phyloP scores from a whole-genome alignment of 2,113 vertebrate species.

The Oceanites oceanicus region DNA sequence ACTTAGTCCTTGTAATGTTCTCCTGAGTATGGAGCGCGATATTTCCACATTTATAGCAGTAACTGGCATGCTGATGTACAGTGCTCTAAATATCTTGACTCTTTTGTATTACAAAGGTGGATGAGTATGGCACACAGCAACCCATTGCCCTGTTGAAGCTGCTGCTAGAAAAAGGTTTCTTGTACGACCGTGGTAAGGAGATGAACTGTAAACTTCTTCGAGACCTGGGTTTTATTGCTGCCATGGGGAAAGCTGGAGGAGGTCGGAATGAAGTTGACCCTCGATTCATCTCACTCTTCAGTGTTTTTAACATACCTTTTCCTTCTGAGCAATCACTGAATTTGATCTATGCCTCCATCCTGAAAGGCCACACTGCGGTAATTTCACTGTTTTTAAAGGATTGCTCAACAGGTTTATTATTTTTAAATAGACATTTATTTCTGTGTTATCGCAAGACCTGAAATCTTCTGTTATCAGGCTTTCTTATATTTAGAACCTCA shows the following conservation, averaged over 20 bases:
- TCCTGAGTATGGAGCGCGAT: background rate
- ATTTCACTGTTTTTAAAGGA: slow-evolving; percentile 3
- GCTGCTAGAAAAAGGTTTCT: slow-evolving; percentile 86
- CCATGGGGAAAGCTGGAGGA: slow-evolving; percentile 95
- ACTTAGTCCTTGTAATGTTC: background rate
- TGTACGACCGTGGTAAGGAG: slow-evolving; percentile 92
- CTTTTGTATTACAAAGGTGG: slow-evolving; percentile 76
- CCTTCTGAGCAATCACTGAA: slow-evolving; percentile 85
- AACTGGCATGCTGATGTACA: background rate
- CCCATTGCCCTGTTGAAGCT: slow-evolving; percentile 93
- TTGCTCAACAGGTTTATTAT: background rate
- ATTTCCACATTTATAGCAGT: background rate
- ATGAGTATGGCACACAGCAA: slow-evolving; percentile 94
- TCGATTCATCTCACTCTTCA: slow-evolving; percentile 91
- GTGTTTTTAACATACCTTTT: slow-evolving; percentile 89
- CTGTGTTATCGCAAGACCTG: background rate
- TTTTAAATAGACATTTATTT: background rate
- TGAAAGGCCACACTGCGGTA: slow-evolving; percentile 90
- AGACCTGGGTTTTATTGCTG: slow-evolving; percentile 90
- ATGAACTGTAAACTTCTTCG: slow-evolving; percentile 89
- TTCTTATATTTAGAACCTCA: background rate
- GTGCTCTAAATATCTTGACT: background rate
- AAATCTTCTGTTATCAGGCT: background rate
- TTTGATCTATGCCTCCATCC: slow-evolving; percentile 89
- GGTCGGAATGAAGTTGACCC: slow-evolving; percentile 94